Evolutionary conservation across 1,140 invertebrate genomes (phyloP), one percentile per base, ranked within the genome.

Genomic region (Hylaeus anthracinus): DNA sequence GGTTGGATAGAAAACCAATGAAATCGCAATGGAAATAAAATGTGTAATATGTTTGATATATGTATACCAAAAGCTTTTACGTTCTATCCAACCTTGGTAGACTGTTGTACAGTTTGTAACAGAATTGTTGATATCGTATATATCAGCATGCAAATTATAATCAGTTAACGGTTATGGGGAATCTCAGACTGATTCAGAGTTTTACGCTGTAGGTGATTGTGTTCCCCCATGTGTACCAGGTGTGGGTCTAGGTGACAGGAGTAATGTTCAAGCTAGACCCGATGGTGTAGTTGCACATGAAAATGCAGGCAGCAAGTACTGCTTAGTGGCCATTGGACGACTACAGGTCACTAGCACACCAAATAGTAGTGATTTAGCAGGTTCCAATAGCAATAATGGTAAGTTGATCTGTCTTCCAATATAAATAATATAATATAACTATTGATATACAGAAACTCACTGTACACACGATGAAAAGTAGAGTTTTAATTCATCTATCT

Each of bases 291-390:
- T 96, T 5, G 96, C 97, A 72, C 98, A 98, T 64, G 97, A 98
- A 76, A 95, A 94, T 77, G 87, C 84, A 1, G 94, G 95, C 48
- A 97, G 97, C 43, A 98, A 99, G 92, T 99, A 98, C 93, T 99
- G 99, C 93, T 95, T 99, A 61, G 99, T 99, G 37, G 99, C 98
- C 73, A 99, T 99, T 91, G 99, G 98, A 64, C 95, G 99, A 72
- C 94, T 99, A 60, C 96, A 99, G 95, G 98, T 99, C 53, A 99
- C 98, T 60, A 99, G 98, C 74, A 98, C 98, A 51, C 98, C 98
- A 9, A 98, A 98, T 92, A 97, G 97, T 65, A 96, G 96, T 83
- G 98, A 99, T 92, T 94, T 98, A 88, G 95, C 96, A 80, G 96
- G 96, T 74, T 96, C 97, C 61, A 97, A 97, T 92, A 97, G 97